Evolutionary conservation across 1,140 invertebrate species (phyloP), one percentile per base, ranked within the genome.

Genomic region (Drosophila tani): DNA sequence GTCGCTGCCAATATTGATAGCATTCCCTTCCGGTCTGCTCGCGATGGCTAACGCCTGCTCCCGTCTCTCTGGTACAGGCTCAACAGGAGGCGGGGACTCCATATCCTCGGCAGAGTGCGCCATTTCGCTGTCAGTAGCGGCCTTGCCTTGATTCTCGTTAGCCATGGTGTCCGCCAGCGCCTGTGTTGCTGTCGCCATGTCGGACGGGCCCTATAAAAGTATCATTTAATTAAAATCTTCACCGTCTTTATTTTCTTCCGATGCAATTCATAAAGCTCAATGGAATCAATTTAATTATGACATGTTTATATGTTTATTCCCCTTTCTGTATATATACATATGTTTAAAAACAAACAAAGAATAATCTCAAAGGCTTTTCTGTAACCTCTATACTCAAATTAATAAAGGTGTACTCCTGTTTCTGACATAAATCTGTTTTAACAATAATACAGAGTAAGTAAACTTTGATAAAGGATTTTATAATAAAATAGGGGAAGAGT

Each of bases 191-290:
- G 35, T 46, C 24, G 32, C 24, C 63, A 35, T 68, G 45, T 55
- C 35, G 19, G 62, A 56, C 15, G 66, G 51, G 53, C 64, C 75
- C 82, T 85, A 70, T 38, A 71, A 78, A 65, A 77, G 65, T 63
- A 85, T 75, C 43, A 69, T 65, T 62, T 79, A 69, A 75, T 81
- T 81, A 71, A 81, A 77, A 76, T 81, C 66, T 50, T 53, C 40
- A 56, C 65, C 57, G 67, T 69, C 55, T 59, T 63, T 14, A 43
- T 53, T 68, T 63, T 19, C 7, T 17, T 29, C 15, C 21, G 19
- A 29, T 67, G 60, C 29, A 24, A 32, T 49, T 17, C 17, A 14
- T n/a, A 21, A 14, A 38, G 51, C 17, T 40, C 32, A 43, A 64
- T 43, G 24, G 3, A 47, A n/a, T 17, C 21, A 47, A 56, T 41